Percentiles rank a stretch among this genome's conserved stretches.
Conservation (phyloP, 2,113 vertebrate genomes). For the Grantiella picta region DNA sequence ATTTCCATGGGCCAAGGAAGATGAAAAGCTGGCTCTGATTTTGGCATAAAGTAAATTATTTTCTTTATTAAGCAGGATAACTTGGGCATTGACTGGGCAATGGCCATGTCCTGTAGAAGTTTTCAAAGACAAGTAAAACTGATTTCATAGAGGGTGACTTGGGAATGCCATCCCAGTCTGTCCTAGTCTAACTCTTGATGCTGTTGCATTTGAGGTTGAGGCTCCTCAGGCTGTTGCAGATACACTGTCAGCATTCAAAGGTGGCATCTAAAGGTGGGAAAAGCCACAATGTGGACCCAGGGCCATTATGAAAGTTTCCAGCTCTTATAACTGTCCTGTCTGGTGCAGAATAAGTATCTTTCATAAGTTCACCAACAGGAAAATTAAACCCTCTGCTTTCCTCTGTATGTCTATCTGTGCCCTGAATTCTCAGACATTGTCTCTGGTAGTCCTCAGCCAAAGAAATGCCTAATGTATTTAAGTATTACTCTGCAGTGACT, state of each 20-base stretch:
- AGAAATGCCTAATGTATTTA: background rate
- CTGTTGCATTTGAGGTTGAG: background rate
- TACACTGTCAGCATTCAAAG: background rate
- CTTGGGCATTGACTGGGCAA: background rate
- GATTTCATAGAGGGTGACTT: background rate
- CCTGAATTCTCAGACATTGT: background rate
- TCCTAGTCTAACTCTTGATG: background rate
- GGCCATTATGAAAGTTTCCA: background rate
- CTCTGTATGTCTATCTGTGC: background rate
- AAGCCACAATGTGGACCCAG: background rate
- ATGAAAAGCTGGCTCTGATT: background rate
- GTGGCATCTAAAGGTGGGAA: background rate
- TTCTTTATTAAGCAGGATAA: background rate
- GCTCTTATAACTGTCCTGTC: background rate
- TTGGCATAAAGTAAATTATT: background rate
- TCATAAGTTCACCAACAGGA: background rate
- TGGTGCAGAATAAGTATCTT: background rate
- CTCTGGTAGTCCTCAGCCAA: background rate
- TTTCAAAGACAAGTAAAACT: background rate
- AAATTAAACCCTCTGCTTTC: background rate
- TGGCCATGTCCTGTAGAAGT: background rate
- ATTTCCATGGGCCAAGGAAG: background rate
- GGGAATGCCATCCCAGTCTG: background rate
- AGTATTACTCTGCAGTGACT: background rate
- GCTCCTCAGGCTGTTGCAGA: background rate